Evolutionary conservation across 2,113 vertebrate genomes (phyloP).

Genomic region (Carettochelys insculpta): DNA sequence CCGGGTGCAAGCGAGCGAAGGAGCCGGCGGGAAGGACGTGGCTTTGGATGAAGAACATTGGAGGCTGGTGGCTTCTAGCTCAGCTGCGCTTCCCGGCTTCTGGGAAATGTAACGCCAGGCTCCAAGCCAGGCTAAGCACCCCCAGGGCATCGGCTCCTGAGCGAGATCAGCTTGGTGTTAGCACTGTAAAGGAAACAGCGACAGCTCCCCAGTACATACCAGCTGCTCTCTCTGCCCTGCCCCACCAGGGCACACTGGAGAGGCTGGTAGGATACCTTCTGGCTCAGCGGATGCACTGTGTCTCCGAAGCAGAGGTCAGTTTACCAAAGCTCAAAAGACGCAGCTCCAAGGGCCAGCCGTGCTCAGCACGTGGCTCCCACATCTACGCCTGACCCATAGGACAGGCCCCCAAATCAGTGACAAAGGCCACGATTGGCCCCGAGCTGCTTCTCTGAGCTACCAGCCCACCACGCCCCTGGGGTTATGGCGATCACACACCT

Average conservation of each 20-base stretch:
- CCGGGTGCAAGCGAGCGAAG: neutral
- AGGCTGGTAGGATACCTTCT: neutral
- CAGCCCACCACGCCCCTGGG: neutral
- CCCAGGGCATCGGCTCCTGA: no score
- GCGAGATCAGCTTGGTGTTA: neutral
- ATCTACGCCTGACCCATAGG: neutral
- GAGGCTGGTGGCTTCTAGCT: neutral
- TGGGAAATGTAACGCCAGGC: neutral
- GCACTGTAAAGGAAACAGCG: neutral
- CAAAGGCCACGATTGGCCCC: neutral
- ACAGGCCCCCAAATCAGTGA: neutral
- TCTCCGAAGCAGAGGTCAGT: neutral
- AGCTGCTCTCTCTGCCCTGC: neutral
- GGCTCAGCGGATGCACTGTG: accelerated
- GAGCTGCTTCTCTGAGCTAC: neutral
- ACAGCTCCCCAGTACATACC: neutral
- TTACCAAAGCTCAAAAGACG: no score
- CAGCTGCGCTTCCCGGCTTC: neutral
- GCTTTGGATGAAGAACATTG: neutral
- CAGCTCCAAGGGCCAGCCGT: no score
- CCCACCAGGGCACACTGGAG: neutral
- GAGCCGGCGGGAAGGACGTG: accelerated
- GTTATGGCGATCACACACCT: neutral
- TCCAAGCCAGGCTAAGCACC: no score
- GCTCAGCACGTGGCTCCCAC: neutral